Evolutionary conservation across 2,888 invertebrate species (phyloP), one percentile per base, ranked within the genome.

Genomic region (Gibbula magus): DNA sequence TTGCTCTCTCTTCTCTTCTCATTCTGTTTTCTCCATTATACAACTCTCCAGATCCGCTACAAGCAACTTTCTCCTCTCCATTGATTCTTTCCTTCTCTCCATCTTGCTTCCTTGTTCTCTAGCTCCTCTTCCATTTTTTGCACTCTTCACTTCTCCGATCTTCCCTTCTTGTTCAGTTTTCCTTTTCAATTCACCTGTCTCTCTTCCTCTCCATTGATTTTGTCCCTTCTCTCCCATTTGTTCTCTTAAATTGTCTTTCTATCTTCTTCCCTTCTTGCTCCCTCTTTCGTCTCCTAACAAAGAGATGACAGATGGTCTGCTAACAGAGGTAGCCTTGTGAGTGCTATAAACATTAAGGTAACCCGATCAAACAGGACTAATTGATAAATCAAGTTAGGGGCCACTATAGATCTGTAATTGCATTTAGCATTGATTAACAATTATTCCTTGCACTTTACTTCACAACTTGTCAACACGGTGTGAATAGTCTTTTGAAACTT

Each of bases 11-110:
- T 22, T 22, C 2, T 54, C 25, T 10, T 56, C 35, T 67, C 61
- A 25, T 70, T 70, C 45, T 61, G 52, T 78, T 45, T 78, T 51
- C 53, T 29, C 16, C 20, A 61, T 56, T 79, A 51, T 79, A 66
- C 74, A 66, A 70, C 79, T 67, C 79, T 79, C 67, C 73, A 76
- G 66, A 77, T 80, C 75, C 75, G 56, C 56, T 78, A 67, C 81
- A 53, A 77, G 73, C 77, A 74, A 51, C 70, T 70, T 39, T 74
- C 67, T 67, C 61, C 51, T n/a, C 74, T 61, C 53, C 53, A 67
- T 54, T 32, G 22, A 16, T 13, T 35, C 75, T 61, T 25, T 20
- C 52, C 39, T 32, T 70, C 16, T 67, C 77, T 67, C 53, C 70
- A 67, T 8, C 35, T 67, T 25, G 35, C 45, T 66, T 52, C 22